phyloP scores from a whole-genome alignment of 1,140 invertebrate species.

The Philotrypesis tridentata region DNA sequence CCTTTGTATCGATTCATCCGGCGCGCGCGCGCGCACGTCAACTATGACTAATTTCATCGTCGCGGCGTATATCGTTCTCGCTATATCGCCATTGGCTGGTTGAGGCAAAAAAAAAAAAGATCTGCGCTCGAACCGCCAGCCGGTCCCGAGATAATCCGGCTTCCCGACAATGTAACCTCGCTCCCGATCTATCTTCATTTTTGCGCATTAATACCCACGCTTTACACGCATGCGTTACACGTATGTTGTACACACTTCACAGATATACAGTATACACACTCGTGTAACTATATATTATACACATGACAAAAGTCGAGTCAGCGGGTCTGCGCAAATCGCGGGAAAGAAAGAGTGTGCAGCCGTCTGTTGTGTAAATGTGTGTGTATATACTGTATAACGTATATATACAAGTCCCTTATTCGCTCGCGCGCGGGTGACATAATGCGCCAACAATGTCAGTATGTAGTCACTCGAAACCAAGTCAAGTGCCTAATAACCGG shows the following conservation, averaged over 20 bases:
- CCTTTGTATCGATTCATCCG: not conserved
- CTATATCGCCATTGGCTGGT: not conserved
- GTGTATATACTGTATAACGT: no score
- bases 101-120: constrained; percentile 11
- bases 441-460: constrained; percentile 25
- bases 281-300: not conserved
- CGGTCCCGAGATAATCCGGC: not conserved
- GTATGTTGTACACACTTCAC: no score
- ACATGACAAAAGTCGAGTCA: constrained; percentile 1
- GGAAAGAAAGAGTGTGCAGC: not conserved
- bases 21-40: not conserved
- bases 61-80: not conserved
- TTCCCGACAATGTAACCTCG: not conserved
- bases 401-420: not conserved
- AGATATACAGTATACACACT: no score
- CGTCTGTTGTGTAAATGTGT: no score
- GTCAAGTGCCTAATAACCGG: constrained; percentile 46
- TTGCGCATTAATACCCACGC: no score
- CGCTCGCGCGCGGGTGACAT: not conserved
- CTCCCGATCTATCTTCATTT: not conserved
- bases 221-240: no score
- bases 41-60: not conserved
- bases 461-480: constrained; percentile 42
- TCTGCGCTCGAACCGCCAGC: constrained; percentile 3
- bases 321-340: not conserved